phyloP scores from a whole-genome alignment of 2,113 vertebrate genomes.

The Pterophyllum scalare region DNA sequence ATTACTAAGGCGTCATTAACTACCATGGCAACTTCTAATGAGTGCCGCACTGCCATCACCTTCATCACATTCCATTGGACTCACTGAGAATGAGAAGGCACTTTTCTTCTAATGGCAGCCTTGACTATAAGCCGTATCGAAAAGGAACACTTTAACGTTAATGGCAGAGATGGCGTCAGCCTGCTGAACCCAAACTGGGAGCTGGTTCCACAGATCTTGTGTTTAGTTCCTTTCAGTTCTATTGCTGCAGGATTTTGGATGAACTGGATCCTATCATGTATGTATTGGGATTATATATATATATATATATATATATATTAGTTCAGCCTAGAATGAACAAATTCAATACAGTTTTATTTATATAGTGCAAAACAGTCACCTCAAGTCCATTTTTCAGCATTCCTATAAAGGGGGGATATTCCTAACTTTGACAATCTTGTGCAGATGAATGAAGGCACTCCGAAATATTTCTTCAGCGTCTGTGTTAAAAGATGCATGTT shows the following conservation, averaged over 20 bases:
- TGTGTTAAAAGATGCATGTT: not conserved
- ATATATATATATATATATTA: not conserved
- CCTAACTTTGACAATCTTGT: not conserved
- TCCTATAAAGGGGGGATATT: not conserved
- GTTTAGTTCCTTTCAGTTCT: not conserved
- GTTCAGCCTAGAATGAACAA: not conserved
- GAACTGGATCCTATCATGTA: not conserved
- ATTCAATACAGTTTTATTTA: no score
- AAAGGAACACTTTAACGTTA: not conserved
- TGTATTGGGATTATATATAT: not conserved
- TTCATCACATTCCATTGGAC: not conserved
- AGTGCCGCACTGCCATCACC: not conserved
- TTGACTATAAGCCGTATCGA: not conserved
- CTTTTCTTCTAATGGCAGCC: not conserved
- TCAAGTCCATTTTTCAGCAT: not conserved
- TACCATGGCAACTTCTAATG: constrained; percentile 7
- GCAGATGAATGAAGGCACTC: not conserved
- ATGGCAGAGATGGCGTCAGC: not conserved
- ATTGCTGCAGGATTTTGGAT: not conserved
- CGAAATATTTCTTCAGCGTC: not conserved
- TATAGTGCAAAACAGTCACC: no score
- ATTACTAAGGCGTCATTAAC: constrained; percentile 13
- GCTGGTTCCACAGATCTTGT: not conserved
- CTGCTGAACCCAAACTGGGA: not conserved
- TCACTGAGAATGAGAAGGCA: constrained; percentile 7